Conservation (phyloP, 1,140 invertebrate species). For the Hyles vespertilio region DNA sequence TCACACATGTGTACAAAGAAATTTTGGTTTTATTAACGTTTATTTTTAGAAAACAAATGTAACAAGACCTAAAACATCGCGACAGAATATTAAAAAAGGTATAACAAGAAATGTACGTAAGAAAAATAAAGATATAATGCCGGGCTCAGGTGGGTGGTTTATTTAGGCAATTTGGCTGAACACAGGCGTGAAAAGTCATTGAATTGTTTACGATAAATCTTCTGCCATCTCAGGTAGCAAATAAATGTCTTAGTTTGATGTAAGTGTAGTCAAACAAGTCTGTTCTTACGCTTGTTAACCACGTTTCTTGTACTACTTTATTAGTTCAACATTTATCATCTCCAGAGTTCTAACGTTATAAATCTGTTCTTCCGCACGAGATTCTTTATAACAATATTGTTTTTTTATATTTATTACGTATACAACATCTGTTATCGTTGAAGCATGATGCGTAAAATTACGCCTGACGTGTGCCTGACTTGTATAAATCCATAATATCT, state of each 20-base stretch:
- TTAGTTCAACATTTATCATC: too few species aligned
- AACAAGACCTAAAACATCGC: too few species aligned
- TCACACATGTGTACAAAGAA: too few species aligned
- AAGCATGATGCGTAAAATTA: too few species aligned
- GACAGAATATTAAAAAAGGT: background rate
- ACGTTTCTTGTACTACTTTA: background rate
- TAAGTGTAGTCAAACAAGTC: background rate
- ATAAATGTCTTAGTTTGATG: constrained; percentile 19
- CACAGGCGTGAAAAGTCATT: constrained; percentile 26
- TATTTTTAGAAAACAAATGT: too few species aligned
- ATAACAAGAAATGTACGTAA: background rate
- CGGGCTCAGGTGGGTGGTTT: constrained; percentile 30
- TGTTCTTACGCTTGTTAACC: background rate
- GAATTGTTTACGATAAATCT: constrained; percentile 34
- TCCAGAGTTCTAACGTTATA: background rate
- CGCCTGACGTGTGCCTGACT: too few species aligned
- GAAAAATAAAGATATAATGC: constrained; percentile 27
- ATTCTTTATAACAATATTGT: background rate
- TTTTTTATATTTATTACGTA: background rate
- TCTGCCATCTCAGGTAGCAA: constrained; percentile 29
- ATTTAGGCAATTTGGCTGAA: constrained; percentile 38
- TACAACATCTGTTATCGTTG: too few species aligned
- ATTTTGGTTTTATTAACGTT: too few species aligned
- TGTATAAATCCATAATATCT: background rate
- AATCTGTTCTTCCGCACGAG: background rate